Base-by-base conservation (phyloP, 2,888 invertebrate genomes). In the Drosophila pullipes region DNA sequence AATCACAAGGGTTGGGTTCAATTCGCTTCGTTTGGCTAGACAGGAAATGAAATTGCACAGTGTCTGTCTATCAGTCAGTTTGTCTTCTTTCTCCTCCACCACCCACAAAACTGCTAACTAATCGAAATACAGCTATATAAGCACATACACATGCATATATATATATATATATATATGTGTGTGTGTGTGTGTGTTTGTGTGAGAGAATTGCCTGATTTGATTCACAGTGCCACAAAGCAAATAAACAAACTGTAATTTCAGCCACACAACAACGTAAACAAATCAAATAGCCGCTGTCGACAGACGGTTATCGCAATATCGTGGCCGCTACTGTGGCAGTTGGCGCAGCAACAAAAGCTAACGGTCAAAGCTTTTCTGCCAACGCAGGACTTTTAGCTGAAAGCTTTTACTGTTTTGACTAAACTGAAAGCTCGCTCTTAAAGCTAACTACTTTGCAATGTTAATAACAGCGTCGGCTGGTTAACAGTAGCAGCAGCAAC, bases 31-130 rank as follows among this genome's bases (percentile, higher is more conserved):
- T 76, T 69, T 67, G 78, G 66, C 78, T 82, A 74, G 73, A 81
- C 85, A 89, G 89, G 87, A 84, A 87, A 87, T 89, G 71, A 69
- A 82, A 80, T 77, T 73, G 73, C 85, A 75, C 69, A 47, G 69
- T 68, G 25, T 31, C 52, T 35, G 16, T 31, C 50, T 49, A 25
- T 52, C 30, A 41, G 35, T 39, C 60, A 35, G 53, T 18, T 47
- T 49, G 22, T 30, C 37, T 61, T 22, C 13, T 25, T 22, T 31
- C 25, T 39, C 31, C 4, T 10, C 39, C 33, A 13, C 13, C 49
- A 66, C 31, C 22, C 50, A 55, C 49, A 47, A 49, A 67, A 60
- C 47, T 64, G 81, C 76, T 61, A 81, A 65, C 77, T 75, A 75
- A 80, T 44, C 68, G 50, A 57, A 70, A 61, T 63, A 39, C 52